A percentile compares a stretch with the other conserved stretches of the same genome.
Conservation (phyloP, 2,888 invertebrate species). For the Trichopoda pennipes region DNA sequence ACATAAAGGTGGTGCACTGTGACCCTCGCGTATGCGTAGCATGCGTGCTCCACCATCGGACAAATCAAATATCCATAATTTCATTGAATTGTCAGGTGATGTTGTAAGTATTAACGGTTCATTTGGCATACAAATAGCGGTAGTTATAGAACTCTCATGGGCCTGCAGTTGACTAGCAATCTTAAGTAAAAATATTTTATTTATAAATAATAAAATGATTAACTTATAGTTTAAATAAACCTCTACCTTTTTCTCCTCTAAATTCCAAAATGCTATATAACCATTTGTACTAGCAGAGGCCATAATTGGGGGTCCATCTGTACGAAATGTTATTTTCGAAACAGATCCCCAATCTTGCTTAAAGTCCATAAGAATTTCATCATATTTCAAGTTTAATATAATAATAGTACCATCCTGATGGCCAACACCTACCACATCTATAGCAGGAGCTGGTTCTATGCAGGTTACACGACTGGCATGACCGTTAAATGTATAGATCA, state of each 20-base stretch:
- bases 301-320: conserved; percentile 93
- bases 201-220: too few species aligned
- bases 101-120: conserved; percentile 96
- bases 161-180: conserved; percentile 91
- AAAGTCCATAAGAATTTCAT: conserved; percentile 91
- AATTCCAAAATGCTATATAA: conserved; percentile 95
- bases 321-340: conserved; percentile 91
- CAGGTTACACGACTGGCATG: conserved; percentile 84
- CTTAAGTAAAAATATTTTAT: conserved; percentile 61
- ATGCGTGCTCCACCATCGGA: conserved; percentile 94
- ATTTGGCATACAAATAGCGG: conserved; percentile 90
- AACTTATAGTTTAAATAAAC: background rate
- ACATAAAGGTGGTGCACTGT: conserved; percentile 89
- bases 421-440: conserved; percentile 95
- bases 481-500: conserved; percentile 87
- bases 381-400: conserved; percentile 92
- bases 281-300: conserved; percentile 91
- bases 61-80: conserved; percentile 95
- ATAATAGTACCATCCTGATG: conserved; percentile 90
- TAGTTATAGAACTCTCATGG: conserved; percentile 88
- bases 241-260: conserved; percentile 86
- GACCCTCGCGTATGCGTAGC: conserved; percentile 90
- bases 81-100: conserved; percentile 95
- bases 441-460: conserved; percentile 93
- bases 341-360: conserved; percentile 96